Evolutionary conservation across 1,140 invertebrate genomes (phyloP), one percentile per base, ranked within the genome.

Genomic region (Drosophila varians): DNA sequence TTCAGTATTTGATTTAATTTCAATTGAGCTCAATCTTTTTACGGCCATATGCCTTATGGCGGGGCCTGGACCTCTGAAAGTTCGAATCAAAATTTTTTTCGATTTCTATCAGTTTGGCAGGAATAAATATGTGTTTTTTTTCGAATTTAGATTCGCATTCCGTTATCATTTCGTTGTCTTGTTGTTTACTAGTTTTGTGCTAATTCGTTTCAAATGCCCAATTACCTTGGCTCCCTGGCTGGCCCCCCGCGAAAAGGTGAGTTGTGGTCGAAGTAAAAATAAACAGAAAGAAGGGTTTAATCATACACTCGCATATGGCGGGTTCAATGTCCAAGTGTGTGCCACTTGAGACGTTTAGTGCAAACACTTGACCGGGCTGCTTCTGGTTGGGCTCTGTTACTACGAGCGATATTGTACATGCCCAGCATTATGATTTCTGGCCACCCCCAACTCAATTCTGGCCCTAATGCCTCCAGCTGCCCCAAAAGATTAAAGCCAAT

Each of bases 261-360:
- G 4, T 18, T 12, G 8, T 31, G 45, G 23, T 12, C 5, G 28
- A 25, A 11, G 7, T 3, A 16, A 19, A 61, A 62, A 48, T 11
- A n/a, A 49, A 58, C 4, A 38, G 4, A 28, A 25, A 14, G 23
- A 38, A 4, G n/a, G n/a, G 34, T 12, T 12, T 36, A 11, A 12
- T n/a, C 18, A 45, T 23, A 46, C 5, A 21, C 14, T 16, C 19
- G n/a, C 34, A 8, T n/a, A 16, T 26, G 5, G 28, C 9, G 28
- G 26, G 69, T 82, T 70, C 82, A 82, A 87, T 77, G 82, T 86
- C 56, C 82, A 86, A 86, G 82, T 77, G 69, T 74, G 69, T 14
- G 36, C 18, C 62, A 77, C 78, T 82, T 73, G 72, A 79, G 70
- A 47, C 31, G 42, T 5, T 62, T 36, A 51, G 48, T 55, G 54